Evolutionary conservation across 2,797 vertebrate genomes (phyloP).

Genomic region (Urocyon cinereoargenteus): DNA sequence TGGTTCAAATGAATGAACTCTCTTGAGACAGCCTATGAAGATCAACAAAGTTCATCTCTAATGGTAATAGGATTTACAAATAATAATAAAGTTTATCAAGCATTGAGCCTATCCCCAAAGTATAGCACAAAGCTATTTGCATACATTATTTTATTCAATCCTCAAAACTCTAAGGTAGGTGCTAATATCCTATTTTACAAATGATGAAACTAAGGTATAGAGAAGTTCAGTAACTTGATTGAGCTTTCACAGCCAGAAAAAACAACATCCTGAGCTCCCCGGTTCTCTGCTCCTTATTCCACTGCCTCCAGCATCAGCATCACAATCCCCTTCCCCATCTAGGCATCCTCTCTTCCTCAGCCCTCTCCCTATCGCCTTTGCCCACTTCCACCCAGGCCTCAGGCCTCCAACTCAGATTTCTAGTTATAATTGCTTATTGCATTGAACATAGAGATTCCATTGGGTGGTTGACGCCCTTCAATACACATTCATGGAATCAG

Average conservation of each 20-base stretch:
- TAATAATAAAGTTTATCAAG: neutral
- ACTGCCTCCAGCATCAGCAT: neutral
- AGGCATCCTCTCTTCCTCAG: neutral
- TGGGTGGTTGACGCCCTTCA: neutral
- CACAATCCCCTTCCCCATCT: neutral
- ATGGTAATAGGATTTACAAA: neutral
- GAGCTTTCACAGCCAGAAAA: neutral
- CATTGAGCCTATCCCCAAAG: neutral
- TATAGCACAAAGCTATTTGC: neutral
- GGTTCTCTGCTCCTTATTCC: neutral
- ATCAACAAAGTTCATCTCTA: neutral
- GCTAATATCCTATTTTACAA: neutral
- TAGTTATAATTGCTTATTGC: neutral
- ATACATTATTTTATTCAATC: neutral
- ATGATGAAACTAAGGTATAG: neutral
- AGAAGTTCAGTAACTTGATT: neutral
- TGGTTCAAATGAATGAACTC: neutral
- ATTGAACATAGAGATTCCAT: neutral
- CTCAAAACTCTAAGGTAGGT: slow-evolving; percentile 14
- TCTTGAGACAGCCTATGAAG: neutral
- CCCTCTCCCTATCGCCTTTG: neutral
- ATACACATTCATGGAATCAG: neutral
- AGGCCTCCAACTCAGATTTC: neutral
- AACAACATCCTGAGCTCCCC: neutral
- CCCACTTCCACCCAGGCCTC: neutral